These are phyloP conservation scores for Saccostrea glomerata DNA, from an alignment of 1,140 invertebrate genomes.

Conservation along the genomic window DNA sequence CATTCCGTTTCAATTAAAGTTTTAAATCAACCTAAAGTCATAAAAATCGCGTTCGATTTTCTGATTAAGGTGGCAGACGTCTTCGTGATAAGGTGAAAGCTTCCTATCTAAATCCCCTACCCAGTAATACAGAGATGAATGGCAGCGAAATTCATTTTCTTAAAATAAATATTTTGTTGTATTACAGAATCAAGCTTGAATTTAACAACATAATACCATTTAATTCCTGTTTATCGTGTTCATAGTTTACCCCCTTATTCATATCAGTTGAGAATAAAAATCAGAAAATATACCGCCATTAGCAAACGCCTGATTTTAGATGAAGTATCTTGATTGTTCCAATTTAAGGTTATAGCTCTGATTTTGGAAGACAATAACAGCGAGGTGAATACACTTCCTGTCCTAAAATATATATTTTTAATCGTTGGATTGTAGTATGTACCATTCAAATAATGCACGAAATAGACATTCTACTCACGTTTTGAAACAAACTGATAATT, in stretches of 20 bases:
- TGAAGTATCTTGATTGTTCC: neutral
- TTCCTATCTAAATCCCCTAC: constrained; percentile 18
- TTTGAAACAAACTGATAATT: too few relatives aligned
- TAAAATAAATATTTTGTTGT: constrained; percentile 36
- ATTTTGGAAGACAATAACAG: neutral
- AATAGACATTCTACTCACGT: too few relatives aligned
- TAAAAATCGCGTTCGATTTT: constrained; percentile 25
- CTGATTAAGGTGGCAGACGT: constrained; percentile 7
- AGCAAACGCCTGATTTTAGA: neutral
- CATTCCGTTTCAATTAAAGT: constrained; percentile 36
- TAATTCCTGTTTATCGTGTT: constrained; percentile 19
- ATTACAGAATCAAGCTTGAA: constrained; percentile 27
- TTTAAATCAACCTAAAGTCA: constrained; percentile 34
- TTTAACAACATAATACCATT: constrained; percentile 27
- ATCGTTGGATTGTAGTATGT: too few relatives aligned
- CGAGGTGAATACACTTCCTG: too few relatives aligned
- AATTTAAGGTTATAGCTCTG: neutral
- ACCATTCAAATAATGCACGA: too few relatives aligned
- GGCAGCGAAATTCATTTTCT: constrained; percentile 36
- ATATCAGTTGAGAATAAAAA: constrained; percentile 1
- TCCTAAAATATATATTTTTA: too few relatives aligned
- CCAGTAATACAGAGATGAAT: constrained; percentile 23
- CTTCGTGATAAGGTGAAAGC: neutral
- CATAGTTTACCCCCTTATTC: neutral
- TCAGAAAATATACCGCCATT: neutral